Evolutionary conservation across 1,140 invertebrate genomes (phyloP), one percentile per base, ranked within the genome.

Genomic region (Procambarus clarkii): DNA sequence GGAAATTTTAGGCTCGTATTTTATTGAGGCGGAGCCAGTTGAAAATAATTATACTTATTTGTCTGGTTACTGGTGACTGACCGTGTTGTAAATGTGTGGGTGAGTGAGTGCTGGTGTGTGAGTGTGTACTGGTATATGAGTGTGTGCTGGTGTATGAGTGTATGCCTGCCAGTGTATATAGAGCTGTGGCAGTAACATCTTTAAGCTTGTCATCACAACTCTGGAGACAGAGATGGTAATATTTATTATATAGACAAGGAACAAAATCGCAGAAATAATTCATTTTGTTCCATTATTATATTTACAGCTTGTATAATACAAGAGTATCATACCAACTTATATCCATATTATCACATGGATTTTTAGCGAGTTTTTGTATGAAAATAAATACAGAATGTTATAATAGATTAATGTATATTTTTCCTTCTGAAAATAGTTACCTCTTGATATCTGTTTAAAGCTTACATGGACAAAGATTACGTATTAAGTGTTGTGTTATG

Each of bases 401-500:
- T 45, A 81, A 80, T 21, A 46, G 48, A 34, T 81, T 81, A 50
- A n/a, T 81, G 11, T n/a, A 54, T 81, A 54, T 81, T 81, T 81
- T 81, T 58, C 79, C 24, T 81, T 50, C 79, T n/a, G 48, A 81
- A 58, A 54, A 34, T 81, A 81, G 79, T 9, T 54, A 54, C n/a
- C 46, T 45, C 5, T 81, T 11, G n/a, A 54, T 11, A 50, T 54
- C 54, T 54, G 48, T 81, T 81, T 15, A 50, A 81, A 81, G 24
- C n/a, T n/a, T 81, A 13, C 45, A 58, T 34, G 48, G 54, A 81
- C 34, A 58, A 34, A 54, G 45, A 54, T 81, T 54, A 54, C 58
- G 79, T 58, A 54, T 18, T 81, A 34, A 81, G 18, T 54, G 48
- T 81, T 81, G 79, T 81, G 79, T 81, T 81, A 58, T 24, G 54